A percentile compares a stretch with the other conserved stretches of the same genome.
Conservation (phyloP, 2,797 vertebrate genomes). For the Acanthis flammea region DNA sequence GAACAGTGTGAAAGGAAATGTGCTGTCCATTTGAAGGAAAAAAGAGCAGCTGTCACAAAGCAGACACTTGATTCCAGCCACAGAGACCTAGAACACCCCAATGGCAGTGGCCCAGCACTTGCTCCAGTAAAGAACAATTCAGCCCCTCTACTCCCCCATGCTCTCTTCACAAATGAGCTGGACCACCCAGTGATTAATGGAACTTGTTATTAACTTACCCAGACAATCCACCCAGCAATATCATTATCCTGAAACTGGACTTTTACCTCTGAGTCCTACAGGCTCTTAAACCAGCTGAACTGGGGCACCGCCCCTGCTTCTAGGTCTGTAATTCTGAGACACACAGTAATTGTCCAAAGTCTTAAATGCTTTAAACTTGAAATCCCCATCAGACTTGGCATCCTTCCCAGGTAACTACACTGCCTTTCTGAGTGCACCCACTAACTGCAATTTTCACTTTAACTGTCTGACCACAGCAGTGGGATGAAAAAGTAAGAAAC, state of each 20-base stretch:
- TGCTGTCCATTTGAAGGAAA: background rate
- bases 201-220: background rate
- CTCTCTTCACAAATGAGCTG: background rate
- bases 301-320: background rate
- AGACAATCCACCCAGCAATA: background rate
- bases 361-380: background rate
- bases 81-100: background rate
- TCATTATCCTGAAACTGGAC: background rate
- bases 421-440: background rate
- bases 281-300: background rate
- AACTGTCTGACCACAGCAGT: background rate
- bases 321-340: background rate
- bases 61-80: background rate
- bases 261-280: background rate
- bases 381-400: background rate
- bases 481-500: background rate
- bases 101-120: background rate
- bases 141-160: background rate
- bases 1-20: background rate
- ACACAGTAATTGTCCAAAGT: background rate
- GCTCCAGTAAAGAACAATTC: background rate
- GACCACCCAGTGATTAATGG: background rate
- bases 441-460: background rate
- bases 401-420: background rate
- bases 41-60: constrained; percentile 9